phyloP scores from a whole-genome alignment of 2,113 vertebrate species.

The Phylloscopus trochilus region DNA sequence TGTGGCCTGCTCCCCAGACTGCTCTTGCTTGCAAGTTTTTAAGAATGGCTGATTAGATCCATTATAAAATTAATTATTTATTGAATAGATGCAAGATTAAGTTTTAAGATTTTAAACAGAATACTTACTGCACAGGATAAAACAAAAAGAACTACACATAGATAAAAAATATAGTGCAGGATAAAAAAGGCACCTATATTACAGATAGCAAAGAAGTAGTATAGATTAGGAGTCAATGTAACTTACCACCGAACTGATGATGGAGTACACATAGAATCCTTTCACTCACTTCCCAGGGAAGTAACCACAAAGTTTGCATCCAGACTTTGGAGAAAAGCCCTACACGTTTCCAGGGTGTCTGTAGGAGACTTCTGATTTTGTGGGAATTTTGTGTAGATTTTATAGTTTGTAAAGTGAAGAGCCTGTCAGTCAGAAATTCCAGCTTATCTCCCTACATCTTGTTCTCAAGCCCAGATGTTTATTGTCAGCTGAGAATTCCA shows the following conservation, averaged over 20 bases:
- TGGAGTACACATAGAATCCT: background rate
- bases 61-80: background rate
- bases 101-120: background rate
- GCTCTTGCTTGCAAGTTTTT: background rate
- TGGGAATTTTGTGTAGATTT: background rate
- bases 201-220: background rate
- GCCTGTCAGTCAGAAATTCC: background rate
- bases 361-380: background rate
- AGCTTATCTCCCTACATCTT: background rate
- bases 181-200: background rate
- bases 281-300: background rate
- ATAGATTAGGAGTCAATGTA: background rate
- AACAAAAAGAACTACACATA: background rate
- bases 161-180: background rate
- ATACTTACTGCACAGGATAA: background rate
- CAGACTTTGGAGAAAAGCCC: background rate
- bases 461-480: background rate
- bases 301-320: background rate
- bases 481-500: background rate
- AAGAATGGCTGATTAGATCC: background rate
- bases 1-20: background rate
- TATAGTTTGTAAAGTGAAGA: background rate
- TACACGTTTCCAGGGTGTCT: accelerated
- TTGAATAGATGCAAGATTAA: background rate
- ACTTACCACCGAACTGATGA: background rate